phyloP scores from a whole-genome alignment of 2,888 invertebrate genomes.

The Pristionchus entomophagus region DNA sequence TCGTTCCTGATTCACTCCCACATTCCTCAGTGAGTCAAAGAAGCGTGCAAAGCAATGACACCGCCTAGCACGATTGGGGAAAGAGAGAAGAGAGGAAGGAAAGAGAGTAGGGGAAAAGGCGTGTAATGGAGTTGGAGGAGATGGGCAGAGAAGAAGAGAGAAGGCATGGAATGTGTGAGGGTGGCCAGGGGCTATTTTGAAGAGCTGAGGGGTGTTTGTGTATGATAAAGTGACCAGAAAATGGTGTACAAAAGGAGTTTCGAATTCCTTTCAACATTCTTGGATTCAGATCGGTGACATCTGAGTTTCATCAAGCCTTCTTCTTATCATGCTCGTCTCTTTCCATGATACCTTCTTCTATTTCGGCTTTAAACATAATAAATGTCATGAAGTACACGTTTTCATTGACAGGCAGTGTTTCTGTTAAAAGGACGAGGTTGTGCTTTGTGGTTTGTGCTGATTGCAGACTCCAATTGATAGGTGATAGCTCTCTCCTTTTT shows the following conservation, averaged over 20 bases:
- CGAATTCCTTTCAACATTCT: no score
- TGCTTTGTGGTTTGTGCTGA: constrained; percentile 1
- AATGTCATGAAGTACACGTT: not conserved
- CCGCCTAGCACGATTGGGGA: not conserved
- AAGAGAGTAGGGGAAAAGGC: not conserved
- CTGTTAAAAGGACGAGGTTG: not conserved
- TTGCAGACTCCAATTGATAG: no score
- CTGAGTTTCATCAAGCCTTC: no score
- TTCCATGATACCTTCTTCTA: no score
- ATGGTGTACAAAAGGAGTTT: no score
- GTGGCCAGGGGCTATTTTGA: no score
- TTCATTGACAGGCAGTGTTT: not conserved
- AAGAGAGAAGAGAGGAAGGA: not conserved
- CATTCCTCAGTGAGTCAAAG: not conserved
- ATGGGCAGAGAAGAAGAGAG: no score
- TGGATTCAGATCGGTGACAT: no score
- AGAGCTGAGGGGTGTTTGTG: no score
- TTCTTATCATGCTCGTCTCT: no score
- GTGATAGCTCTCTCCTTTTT: no score
- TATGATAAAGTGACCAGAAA: not conserved
- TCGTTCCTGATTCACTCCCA: not conserved
- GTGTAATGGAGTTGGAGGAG: no score
- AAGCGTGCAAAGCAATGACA: not conserved
- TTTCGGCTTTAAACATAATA: not conserved
- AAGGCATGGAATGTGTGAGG: constrained; percentile 41